phyloP scores from a whole-genome alignment of 2,888 invertebrate genomes.

The Biston betularia region DNA sequence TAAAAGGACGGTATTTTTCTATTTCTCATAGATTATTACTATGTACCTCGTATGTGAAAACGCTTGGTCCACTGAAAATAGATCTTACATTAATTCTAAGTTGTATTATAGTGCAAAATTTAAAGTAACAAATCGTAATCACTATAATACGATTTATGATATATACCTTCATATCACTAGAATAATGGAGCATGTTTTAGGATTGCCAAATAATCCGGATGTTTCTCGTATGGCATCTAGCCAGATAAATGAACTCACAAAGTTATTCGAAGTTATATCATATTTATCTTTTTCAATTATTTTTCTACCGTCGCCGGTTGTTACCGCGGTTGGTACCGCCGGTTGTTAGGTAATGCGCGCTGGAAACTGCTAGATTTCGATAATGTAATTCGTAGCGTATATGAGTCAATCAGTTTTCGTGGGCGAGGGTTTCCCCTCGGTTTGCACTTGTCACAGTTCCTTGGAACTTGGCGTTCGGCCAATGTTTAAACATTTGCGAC shows the following conservation, averaged over 20 bases:
- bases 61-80: conserved; percentile 15
- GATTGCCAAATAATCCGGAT: neutral
- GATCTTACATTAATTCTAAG: no score
- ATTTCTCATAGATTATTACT: conserved; percentile 18
- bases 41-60: conserved; percentile 8
- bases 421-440: conserved; percentile 17
- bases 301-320: neutral
- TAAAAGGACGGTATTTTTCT: conserved; percentile 34
- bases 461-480: conserved; percentile 64
- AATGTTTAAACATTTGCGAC: conserved; percentile 65
- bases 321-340: neutral
- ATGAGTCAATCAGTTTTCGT: conserved; percentile 13
- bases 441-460: conserved; percentile 46
- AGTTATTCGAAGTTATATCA: neutral
- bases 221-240: conserved; percentile 2
- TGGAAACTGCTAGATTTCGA: neutral
- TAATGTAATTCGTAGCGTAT: conserved; percentile 2
- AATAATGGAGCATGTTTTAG: neutral
- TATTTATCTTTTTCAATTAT: neutral
- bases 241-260: neutral
- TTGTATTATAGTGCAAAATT: no score
- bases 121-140: neutral
- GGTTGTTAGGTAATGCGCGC: neutral
- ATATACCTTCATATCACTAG: neutral
- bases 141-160: no score